A percentile compares a stretch with the other conserved stretches of the same genome.
Conservation (phyloP, 2,797 vertebrate genomes). For the Luscinia luscinia region DNA sequence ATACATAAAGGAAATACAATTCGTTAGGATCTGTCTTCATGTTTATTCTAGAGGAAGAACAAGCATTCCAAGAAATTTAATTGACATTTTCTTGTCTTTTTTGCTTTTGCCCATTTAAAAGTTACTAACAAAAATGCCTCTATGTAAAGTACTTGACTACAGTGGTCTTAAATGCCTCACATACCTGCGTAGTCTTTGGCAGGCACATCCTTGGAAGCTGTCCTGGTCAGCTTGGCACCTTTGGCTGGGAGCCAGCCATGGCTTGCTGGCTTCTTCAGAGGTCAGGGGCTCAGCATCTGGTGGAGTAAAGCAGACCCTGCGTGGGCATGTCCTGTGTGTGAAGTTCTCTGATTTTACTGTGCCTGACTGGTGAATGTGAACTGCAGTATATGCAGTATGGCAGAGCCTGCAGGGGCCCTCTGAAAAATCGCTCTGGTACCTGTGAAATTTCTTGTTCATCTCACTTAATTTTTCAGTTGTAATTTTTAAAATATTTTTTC, state of each 20-base stretch:
- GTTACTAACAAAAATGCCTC: not conserved
- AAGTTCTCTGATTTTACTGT: not conserved
- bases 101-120: not conserved
- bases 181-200: rapidly evolving
- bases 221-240: not conserved
- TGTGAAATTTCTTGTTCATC: not conserved
- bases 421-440: not conserved
- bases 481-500: not conserved
- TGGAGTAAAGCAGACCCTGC: not conserved
- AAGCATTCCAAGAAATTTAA: not conserved
- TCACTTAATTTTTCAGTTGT: not conserved
- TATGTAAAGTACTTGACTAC: not conserved
- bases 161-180: not conserved
- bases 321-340: not conserved
- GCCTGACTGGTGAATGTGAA: not conserved
- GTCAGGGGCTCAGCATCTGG: not conserved
- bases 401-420: not conserved
- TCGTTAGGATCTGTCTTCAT: not conserved
- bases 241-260: not conserved
- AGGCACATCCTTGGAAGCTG: not conserved
- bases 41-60: not conserved
- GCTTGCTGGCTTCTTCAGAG: not conserved
- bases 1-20: not conserved
- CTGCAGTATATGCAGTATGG: not conserved
- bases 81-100: not conserved